These are phyloP conservation scores for Heliconius hermathena DNA, from an alignment of 1,140 invertebrate species.

Conservation along the genomic window DNA sequence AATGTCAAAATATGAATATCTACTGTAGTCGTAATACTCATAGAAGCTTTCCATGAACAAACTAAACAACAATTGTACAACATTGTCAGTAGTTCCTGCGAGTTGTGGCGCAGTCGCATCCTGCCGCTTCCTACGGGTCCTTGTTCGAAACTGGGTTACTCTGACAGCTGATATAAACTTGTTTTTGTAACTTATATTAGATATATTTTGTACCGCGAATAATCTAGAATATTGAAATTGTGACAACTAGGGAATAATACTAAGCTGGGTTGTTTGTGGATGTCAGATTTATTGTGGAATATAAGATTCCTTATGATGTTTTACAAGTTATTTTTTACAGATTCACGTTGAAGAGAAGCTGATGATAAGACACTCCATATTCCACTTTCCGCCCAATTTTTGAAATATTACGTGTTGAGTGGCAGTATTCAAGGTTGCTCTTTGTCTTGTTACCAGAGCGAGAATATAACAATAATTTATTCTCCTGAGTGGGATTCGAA, in stretches of 20 bases:
- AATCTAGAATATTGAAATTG: not conserved
- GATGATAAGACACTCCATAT: too few relatives aligned
- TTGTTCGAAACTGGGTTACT: slow-evolving; percentile 59
- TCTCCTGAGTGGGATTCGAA: too few relatives aligned
- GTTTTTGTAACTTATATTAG: slow-evolving; percentile 32
- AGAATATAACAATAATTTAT: too few relatives aligned
- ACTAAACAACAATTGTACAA: slow-evolving; percentile 13
- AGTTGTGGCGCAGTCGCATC: slow-evolving; percentile 51
- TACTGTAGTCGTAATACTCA: not conserved
- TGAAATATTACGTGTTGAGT: too few relatives aligned
- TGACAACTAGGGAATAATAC: not conserved
- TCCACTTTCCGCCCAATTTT: too few relatives aligned
- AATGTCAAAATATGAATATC: too few relatives aligned
- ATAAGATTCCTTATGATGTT: not conserved
- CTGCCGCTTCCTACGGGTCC: slow-evolving; percentile 59
- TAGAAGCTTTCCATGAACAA: not conserved
- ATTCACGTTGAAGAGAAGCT: too few relatives aligned
- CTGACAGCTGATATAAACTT: slow-evolving; percentile 31
- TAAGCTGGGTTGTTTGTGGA: not conserved
- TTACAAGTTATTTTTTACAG: too few relatives aligned
- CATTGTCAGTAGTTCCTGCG: slow-evolving; percentile 46
- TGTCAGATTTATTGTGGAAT: not conserved
- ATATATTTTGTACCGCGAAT: not conserved
- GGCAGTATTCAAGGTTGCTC: too few relatives aligned
- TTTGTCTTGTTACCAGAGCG: too few relatives aligned